These are phyloP conservation scores for Elmis aenea DNA, from an alignment of 2,888 invertebrate genomes.

Conservation along the genomic window DNA sequence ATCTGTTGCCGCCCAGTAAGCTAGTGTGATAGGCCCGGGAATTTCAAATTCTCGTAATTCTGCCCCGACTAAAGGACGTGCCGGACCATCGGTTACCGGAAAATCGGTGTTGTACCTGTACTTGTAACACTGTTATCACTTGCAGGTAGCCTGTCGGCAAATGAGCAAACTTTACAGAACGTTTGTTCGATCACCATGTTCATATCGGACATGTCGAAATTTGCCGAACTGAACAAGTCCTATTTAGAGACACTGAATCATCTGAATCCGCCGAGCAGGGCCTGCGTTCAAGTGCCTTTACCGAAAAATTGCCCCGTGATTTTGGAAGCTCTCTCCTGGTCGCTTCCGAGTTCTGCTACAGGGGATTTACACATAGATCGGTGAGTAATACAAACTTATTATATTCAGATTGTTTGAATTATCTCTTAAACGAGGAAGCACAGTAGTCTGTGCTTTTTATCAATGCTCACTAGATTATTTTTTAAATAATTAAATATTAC, in stretches of 20 bases:
- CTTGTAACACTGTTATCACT: too few relatives aligned
- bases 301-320: constrained; percentile 66
- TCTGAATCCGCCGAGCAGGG: constrained; percentile 78
- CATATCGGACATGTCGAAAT: constrained; percentile 77
- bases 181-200: constrained; percentile 80
- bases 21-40: too few relatives aligned
- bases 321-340: constrained; percentile 69
- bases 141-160: constrained; percentile 51
- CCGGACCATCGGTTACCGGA: too few relatives aligned
- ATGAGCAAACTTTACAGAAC: constrained; percentile 56
- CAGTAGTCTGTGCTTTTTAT: too few relatives aligned
- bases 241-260: constrained; percentile 71
- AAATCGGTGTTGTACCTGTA: too few relatives aligned
- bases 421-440: constrained; percentile 9
- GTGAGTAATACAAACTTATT: constrained; percentile 26
- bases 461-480: too few relatives aligned
- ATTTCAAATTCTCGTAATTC: too few relatives aligned
- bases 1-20: too few relatives aligned
- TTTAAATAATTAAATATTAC: neutral
- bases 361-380: constrained; percentile 35
- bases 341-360: constrained; percentile 22
- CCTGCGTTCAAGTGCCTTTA: constrained; percentile 74
- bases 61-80: too few relatives aligned
- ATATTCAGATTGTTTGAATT: constrained; percentile 1
- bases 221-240: constrained; percentile 68